Conservation (phyloP, 2,797 vertebrate genomes). For the Hippopotamyrus pictus region DNA sequence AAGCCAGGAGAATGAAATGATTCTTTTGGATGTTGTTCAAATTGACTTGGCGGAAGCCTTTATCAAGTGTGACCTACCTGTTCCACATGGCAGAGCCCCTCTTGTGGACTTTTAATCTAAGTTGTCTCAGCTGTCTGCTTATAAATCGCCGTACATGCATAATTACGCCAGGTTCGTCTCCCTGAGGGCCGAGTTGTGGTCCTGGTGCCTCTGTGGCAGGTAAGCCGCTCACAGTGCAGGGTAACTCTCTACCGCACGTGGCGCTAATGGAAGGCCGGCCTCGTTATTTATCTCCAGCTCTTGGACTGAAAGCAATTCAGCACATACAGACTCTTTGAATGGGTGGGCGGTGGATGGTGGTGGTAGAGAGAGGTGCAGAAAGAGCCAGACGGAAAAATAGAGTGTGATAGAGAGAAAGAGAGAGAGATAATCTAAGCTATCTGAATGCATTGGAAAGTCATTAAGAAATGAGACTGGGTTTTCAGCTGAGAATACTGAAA, state of each 20-base stretch:
- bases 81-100: background rate
- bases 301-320: constrained; percentile 35
- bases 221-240: background rate
- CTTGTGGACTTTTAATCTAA: background rate
- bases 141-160: background rate
- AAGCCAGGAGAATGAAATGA: constrained; percentile 1
- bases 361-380: constrained; percentile 8
- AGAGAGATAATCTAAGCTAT: constrained; percentile 16
- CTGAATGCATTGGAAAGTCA: constrained; percentile 21
- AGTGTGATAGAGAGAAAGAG: background rate
- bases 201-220: background rate
- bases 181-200: background rate
- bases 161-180: background rate
- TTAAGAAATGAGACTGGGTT: constrained; percentile 21
- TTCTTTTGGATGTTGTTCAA: constrained; percentile 3
- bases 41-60: background rate
- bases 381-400: background rate
- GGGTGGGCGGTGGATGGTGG: background rate
- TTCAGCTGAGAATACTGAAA: constrained; percentile 11
- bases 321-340: constrained; percentile 17
- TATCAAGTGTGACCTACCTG: background rate
- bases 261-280: constrained; percentile 26
- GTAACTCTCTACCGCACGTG: constrained; percentile 21
- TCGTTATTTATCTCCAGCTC: constrained; percentile 32
- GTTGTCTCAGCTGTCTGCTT: background rate